Base-by-base conservation (phyloP, 2,113 vertebrate genomes). In the Catharus fuscescens region DNA sequence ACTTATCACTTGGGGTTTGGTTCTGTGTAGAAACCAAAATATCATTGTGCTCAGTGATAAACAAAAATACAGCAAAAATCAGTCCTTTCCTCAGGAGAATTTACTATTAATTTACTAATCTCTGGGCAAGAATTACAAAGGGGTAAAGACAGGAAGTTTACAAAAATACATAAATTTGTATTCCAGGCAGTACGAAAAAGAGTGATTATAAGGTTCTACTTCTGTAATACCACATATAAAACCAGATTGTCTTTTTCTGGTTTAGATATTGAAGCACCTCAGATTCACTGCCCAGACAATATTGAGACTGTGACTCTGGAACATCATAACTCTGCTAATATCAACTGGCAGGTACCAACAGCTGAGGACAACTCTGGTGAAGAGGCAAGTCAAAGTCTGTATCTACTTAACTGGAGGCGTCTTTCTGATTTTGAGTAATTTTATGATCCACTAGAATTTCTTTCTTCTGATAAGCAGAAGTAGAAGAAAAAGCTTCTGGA, bases 281-380 rank as follows among this genome's bases (percentile, higher is more conserved):
- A 59, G 92, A 98, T 99, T 87, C 98, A 15, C 69, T 99, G 99
- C 89, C 99, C 99, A 32, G 91, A 84, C 21, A 97, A 99, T 88
- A 98, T 99, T 61, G 96, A 98, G 80, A 97, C 97, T 20, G 95
- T 97, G 62, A 99, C 99, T 31, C 97, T 98, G 72, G 98, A 99
- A 82, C 98, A 99, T 36, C 98, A 98, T 36, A 98, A 98, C 79
- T 98, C 98, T 29, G 98, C 99, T 69, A 98, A 98, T 65, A 89
- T 99, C 93, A 98, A 97, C 92, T 99, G 99, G 99, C 95, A 97
- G 52, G 40, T 98, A 85, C 99, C 99, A 29, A 91, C 79, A 23
- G 98, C 98, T 67, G 95, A 95, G 12, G 99, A 99, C 97, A 99
- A 99, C 96, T 99, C 99, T 40, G 98, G 98, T 44, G 98, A 99